Evolutionary conservation across 1,140 invertebrate genomes (phyloP), one percentile per base, ranked within the genome.

Genomic region (Stenopsyche tienmushanensis): DNA sequence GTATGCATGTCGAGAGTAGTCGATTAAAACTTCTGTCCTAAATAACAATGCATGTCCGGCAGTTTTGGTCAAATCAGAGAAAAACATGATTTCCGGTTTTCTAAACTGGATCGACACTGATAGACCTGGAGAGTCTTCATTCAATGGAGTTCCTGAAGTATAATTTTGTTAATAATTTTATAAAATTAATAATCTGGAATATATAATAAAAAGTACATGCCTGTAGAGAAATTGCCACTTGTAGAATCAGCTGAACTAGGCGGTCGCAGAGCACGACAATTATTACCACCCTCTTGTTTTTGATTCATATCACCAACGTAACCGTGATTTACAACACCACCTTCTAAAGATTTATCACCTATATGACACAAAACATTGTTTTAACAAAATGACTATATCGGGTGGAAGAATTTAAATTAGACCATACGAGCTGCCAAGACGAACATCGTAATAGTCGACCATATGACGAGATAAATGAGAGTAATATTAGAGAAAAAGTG

Each of bases 71-170:
- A 86, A 80, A 71, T 88, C 87, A 10, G 88, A 87, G 72, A 90
- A 88, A 50, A 93, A 79, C 73, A 93, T 87, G 23, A 94, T 81
- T 75, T 93, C 90, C 10, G 90, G 90, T 70, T 90, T 86, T 42
- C 90, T 84, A 64, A 90, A 83, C 71, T 88, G 83, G 10, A 90
- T 75, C 1, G 89, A 89, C 67, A 91, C 75, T 1, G 88, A 86
- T 45, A 89, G 73, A 44, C 86, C 86, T 73, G 76, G 76, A 23
- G 73, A 68, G 21, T 80, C 78, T 69, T 80, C 78, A 24, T 72
- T 59, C 21, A 76, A 54, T 41, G 74, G 73, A 39, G 75, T 74
- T 15, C 74, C 78, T 81, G 72, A 57, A 74, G n/a, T 9, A 34
- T 34, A 73, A 39, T 55, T 64, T 23, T 26, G 23, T 45, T 25